Conservation (phyloP, 2,888 invertebrate species). For the Trisateles emortualis region DNA sequence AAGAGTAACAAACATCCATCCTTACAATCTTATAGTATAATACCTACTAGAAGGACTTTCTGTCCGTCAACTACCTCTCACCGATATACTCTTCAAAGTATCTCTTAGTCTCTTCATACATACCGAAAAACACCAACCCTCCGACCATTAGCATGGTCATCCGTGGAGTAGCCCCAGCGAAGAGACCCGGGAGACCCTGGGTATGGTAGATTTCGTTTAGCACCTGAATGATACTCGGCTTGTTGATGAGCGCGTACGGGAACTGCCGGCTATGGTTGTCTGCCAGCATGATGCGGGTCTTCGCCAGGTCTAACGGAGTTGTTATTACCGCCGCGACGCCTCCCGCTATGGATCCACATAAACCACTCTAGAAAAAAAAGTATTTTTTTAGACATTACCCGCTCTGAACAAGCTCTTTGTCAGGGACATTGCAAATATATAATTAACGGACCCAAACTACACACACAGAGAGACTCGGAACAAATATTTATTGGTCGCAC, state of each 20-base stretch:
- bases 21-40: no score
- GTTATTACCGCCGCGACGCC: conserved; percentile 95
- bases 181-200: conserved; percentile 93
- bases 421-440: no score
- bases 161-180: conserved; percentile 95
- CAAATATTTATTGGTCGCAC: no score
- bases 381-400: no score
- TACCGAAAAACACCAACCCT: conserved; percentile 98
- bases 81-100: conserved; percentile 49
- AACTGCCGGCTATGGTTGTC: conserved; percentile 65
- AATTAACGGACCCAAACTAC: no score
- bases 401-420: no score
- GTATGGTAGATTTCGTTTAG: conserved; percentile 88
- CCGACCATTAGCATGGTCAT: conserved; percentile 96
- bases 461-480: no score
- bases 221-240: conserved; percentile 80
- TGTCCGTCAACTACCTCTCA: background rate
- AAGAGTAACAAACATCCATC: no score
- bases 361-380: no score
- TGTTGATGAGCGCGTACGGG: background rate
- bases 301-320: conserved; percentile 98
- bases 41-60: no score
- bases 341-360: conserved; percentile 96
- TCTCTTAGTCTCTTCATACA: conserved; percentile 91
- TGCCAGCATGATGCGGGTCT: conserved; percentile 98